Evolutionary conservation across 2,888 invertebrate species (phyloP), one percentile per base, ranked within the genome.

Genomic region (Adelphocoris suturalis): DNA sequence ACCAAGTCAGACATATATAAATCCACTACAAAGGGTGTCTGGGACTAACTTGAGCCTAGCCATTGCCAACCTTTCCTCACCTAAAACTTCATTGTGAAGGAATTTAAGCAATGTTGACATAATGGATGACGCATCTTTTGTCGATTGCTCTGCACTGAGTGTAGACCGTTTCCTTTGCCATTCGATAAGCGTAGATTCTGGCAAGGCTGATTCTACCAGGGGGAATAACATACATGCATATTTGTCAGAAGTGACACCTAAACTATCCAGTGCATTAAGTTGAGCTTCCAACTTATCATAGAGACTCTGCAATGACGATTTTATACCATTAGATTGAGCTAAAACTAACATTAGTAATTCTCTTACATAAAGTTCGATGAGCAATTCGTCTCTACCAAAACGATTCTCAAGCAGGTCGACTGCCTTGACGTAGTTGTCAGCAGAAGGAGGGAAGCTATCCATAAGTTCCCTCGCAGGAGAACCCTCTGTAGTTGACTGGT

Each of bases 331-430:
- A 23, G 28, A 48, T 28, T 86, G 48, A 11, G 9, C 28, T 7
- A 86, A 28, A 14, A 86, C 78, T 14, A 86, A 19, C 47, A 46
- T 86, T 3, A 90, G 23, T 2, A 90, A 55, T 48, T 90, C 90
- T 19, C 90, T 28, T 5, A 92, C 91, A 89, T 93, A 92, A n/a
- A 92, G 91, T 81, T 93, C 93, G 16, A 92, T 91, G 47, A 92
- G 91, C n/a, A 93, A 78, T 46, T 92, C 92, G n/a, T 92, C 92
- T 80, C 92, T 91, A 46, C 92, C 92, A 90, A 93, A 93, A 68
- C 92, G 90, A 11, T 47, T 48, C 19, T 89, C 61, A 11, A 84
- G 28, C 48, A 27, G 47, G 7, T 28, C 46, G 16, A 84, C 14
- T 23, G 61, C 84, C 14, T 76, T 82, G 57, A 7, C 0, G 37